Evolutionary conservation across 2,113 vertebrate genomes (phyloP).

Genomic region (Tympanuchus pallidicinctus): DNA sequence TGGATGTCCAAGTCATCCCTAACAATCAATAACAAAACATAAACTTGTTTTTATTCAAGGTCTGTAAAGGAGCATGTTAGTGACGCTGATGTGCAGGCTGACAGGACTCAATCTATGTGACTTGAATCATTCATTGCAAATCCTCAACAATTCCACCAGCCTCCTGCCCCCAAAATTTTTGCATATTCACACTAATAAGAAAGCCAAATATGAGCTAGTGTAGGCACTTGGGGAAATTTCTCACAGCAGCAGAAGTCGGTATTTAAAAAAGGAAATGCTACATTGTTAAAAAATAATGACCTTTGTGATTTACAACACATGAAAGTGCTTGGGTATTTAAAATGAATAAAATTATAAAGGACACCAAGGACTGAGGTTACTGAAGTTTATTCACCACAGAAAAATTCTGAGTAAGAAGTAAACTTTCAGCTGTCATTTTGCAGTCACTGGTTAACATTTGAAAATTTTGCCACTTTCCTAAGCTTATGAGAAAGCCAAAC

Average conservation of each 20-base stretch:
- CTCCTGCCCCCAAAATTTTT: not conserved
- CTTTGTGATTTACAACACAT: not conserved
- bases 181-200: not conserved
- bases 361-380: not conserved
- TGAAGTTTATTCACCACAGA: not conserved
- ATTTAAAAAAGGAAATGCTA: not conserved
- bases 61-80: not conserved
- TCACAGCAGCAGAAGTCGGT: not conserved
- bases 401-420: not conserved
- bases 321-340: not conserved
- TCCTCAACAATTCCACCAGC: not conserved
- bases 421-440: conserved; percentile 7
- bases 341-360: not conserved
- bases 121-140: not conserved
- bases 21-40: not conserved
- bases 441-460: not conserved
- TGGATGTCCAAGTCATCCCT: not conserved
- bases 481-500: not conserved
- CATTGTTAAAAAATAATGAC: not conserved
- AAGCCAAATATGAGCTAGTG: not conserved
- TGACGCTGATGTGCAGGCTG: not conserved
- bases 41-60: not conserved
- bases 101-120: not conserved
- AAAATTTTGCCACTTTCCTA: not conserved
- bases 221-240: not conserved